Evolutionary conservation across 2,113 vertebrate genomes (phyloP).

Genomic region (Irena cyanogastra): DNA sequence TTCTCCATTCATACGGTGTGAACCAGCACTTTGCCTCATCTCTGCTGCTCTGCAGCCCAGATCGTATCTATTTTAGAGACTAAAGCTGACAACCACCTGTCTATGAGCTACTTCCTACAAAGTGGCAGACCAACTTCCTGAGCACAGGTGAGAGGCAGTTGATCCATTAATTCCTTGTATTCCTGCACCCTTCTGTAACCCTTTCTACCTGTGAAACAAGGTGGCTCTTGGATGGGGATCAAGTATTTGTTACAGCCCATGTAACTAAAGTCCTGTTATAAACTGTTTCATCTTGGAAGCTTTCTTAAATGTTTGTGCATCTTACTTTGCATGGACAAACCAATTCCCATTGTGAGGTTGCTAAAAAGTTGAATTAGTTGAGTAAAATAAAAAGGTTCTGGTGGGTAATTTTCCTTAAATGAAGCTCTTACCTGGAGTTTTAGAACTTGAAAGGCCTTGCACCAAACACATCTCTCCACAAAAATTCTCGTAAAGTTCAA

Average conservation of each 20-base stretch:
- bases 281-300: background rate
- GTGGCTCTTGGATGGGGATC: background rate
- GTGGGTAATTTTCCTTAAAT: background rate
- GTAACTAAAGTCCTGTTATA: background rate
- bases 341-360: background rate
- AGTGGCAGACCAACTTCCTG: background rate
- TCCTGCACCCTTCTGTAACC: background rate
- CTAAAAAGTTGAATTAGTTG: background rate
- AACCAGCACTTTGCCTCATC: background rate
- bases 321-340: background rate
- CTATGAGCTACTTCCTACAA: background rate
- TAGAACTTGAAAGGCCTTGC: background rate
- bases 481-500: background rate
- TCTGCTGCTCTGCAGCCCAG: background rate
- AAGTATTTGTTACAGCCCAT: background rate
- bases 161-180: background rate
- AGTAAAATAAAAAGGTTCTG: background rate
- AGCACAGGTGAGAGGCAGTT: background rate
- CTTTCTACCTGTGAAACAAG: background rate
- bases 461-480: background rate
- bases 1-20: background rate
- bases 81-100: background rate
- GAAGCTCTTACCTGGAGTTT: background rate
- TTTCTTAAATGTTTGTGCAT: background rate
- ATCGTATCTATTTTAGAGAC: rapidly evolving